Evolutionary conservation across 1,140 invertebrate species (phyloP), one percentile per base, ranked within the genome.

Genomic region (Pentalonia nigronervosa): DNA sequence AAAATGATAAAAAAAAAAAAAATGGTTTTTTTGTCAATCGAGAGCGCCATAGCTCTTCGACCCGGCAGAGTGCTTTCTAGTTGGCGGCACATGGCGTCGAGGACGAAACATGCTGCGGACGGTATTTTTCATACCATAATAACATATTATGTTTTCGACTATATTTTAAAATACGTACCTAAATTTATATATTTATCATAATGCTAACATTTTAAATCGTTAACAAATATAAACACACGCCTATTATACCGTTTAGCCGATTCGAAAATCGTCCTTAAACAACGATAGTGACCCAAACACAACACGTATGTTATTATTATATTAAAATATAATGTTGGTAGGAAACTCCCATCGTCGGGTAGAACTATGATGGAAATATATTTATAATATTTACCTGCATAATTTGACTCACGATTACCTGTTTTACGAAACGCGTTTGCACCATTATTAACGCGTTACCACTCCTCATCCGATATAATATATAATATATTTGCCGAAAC

Each of bases 401-500:
- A n/a, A 76, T 76, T 76, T n/a, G 60, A 76, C 60, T 76, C 14
- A 76, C 30, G 60, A 67, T 67, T 67, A 67, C 60, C n/a, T 76
- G 30, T 76, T 76, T 17, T 76, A 17, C 7, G 60, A 76, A 76
- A 76, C 60, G 60, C 60, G 60, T 76, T 67, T 67, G 60, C 60
- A 67, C 60, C 60, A 67, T 67, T 67, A 67, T 67, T 67, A 67
- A n/a, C n/a, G 60, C 60, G 30, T 67, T 76, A n/a, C 60, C n/a
- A 76, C 30, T 76, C 60, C 60, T 76, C 60, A 11, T 53, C 50
- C n/a, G 30, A 9, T 67, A 67, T 67, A 67, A 67, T 67, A n/a
- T 76, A 76, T n/a, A 76, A 76, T 76, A n/a, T 76, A 76, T 76
- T 76, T 76, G 60, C 14, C 60, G 60, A 76, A 76, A 76, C 60